Evolutionary conservation across 2,888 invertebrate species (phyloP).

Genomic region (Tachina fera): DNA sequence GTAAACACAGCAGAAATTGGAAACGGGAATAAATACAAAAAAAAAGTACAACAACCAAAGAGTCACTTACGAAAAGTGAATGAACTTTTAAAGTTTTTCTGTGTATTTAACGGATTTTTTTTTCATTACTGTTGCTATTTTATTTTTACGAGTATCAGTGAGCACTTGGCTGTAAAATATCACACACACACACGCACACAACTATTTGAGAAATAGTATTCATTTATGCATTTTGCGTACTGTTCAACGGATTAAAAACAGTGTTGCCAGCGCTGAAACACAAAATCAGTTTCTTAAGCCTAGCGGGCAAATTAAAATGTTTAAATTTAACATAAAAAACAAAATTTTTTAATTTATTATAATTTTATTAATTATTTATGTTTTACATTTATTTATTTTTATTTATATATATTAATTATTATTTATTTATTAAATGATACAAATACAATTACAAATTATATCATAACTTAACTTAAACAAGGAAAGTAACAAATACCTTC

Average conservation of each 20-base stretch:
- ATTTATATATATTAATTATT: too few relatives aligned
- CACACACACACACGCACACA: background rate
- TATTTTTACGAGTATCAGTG: slow-evolving; percentile 22
- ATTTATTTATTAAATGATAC: too few relatives aligned
- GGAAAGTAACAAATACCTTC: too few relatives aligned
- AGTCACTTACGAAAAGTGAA: slow-evolving; percentile 56
- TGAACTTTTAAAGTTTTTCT: slow-evolving; percentile 61
- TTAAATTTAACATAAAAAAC: too few relatives aligned
- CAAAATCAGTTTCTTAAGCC: background rate
- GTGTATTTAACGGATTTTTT: slow-evolving; percentile 2
- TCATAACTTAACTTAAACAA: too few relatives aligned
- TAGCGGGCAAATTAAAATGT: too few relatives aligned
- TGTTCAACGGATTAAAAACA: slow-evolving; percentile 13
- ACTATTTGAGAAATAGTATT: background rate
- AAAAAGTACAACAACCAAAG: slow-evolving; percentile 14
- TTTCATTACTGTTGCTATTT: slow-evolving; percentile 12
- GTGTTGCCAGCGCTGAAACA: background rate
- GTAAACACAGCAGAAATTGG: slow-evolving; percentile 31
- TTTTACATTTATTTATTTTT: too few relatives aligned
- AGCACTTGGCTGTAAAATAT: background rate
- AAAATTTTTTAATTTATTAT: too few relatives aligned
- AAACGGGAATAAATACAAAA: slow-evolving; percentile 1
- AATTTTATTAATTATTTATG: too few relatives aligned
- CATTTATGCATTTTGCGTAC: background rate
- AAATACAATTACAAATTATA: too few relatives aligned